phyloP scores from a whole-genome alignment of 1,140 invertebrate species.

The Drosophila grimshawi region DNA sequence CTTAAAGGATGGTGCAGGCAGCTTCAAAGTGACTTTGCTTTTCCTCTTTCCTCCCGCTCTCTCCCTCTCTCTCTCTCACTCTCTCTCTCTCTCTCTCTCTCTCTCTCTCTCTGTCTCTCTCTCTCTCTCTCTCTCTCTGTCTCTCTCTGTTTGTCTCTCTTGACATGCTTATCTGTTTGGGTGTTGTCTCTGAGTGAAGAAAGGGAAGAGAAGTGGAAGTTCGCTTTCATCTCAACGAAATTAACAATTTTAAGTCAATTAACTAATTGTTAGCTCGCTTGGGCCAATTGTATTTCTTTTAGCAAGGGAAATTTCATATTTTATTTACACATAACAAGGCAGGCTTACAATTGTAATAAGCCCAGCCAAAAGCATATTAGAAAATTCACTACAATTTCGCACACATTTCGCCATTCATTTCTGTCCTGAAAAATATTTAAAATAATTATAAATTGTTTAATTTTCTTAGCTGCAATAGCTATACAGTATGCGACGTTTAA shows the following conservation, averaged over 20 bases:
- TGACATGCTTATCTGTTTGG: background rate
- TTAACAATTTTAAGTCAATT: constrained; percentile 55
- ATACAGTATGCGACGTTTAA: no score
- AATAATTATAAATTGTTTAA: no score
- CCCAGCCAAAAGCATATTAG: constrained; percentile 1
- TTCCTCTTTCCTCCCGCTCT: background rate
- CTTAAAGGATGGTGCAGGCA: background rate
- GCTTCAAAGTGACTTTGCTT: constrained; percentile 52
- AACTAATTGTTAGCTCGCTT: constrained; percentile 45
- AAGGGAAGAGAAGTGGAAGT: constrained; percentile 6
- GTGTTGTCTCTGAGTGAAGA: constrained; percentile 7
- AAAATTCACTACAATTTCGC: constrained; percentile 6
- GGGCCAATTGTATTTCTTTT: constrained; percentile 1
- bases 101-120: no score
- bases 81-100: background rate
- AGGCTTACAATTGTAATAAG: background rate
- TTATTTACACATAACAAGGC: constrained; percentile 28
- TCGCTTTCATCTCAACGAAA: constrained; percentile 45
- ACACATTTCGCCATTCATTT: background rate
- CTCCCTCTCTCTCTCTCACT: background rate
- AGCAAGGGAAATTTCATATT: constrained; percentile 42
- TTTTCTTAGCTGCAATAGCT: no score
- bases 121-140: background rate
- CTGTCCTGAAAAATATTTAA: no score
- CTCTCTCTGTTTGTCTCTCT: no score